Percentiles rank a stretch among this genome's conserved stretches.
phyloP scores from a whole-genome alignment of 2,888 invertebrate species.

The Rhamnusium bicolor region DNA sequence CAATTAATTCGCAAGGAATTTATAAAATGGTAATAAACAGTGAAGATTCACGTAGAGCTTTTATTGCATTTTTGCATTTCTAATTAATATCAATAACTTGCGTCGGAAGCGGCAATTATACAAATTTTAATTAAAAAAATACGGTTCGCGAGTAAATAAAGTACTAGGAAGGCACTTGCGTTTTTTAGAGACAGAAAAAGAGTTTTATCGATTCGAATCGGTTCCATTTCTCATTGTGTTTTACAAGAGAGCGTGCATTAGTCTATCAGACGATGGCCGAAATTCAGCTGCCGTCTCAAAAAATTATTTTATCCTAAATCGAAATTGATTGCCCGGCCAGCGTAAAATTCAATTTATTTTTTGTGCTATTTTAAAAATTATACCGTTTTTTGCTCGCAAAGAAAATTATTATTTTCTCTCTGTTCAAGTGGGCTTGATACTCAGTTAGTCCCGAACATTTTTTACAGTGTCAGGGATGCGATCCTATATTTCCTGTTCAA shows the following conservation, averaged over 20 bases:
- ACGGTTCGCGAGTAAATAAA: constrained; percentile 2
- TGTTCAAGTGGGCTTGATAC: not conserved
- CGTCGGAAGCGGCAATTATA: not conserved
- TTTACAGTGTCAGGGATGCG: not conserved
- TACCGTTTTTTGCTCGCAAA: not conserved
- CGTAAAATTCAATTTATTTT: constrained; percentile 29
- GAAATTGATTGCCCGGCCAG: constrained; percentile 12
- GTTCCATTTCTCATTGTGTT: constrained; percentile 11
- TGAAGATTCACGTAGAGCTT: not conserved
- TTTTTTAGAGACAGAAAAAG: constrained; percentile 1
- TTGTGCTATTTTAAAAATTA: constrained; percentile 5
- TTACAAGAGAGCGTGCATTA: constrained; percentile 6
- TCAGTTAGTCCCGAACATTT: not conserved
- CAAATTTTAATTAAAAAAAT: constrained; percentile 18
- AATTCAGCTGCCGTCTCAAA: constrained; percentile 23
- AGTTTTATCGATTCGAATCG: constrained; percentile 15
- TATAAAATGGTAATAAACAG: not conserved
- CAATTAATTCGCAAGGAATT: not conserved
- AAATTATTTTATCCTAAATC: constrained; percentile 22
- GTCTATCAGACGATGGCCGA: constrained; percentile 16
- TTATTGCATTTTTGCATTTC: constrained; percentile 1
- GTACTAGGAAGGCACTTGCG: not conserved
- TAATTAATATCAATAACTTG: constrained; percentile 6
- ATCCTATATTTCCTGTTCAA: not conserved
- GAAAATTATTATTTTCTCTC: not conserved